Evolutionary conservation across 2,888 invertebrate species (phyloP), one percentile per base, ranked within the genome.

Genomic region (Hipparchia semele): DNA sequence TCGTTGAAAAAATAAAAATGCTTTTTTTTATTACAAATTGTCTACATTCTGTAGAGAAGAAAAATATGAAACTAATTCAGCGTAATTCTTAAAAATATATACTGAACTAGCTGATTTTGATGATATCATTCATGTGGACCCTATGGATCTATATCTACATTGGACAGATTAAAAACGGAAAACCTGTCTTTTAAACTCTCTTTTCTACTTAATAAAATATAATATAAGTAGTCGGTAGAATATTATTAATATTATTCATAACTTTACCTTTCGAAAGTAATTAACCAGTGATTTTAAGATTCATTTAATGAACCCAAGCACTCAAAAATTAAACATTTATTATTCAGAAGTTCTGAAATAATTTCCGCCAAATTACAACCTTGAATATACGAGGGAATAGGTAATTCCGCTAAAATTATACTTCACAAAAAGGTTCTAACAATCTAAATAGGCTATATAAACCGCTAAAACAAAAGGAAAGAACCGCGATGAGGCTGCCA

Each of bases 321-420:
- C 54, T 67, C 58, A 58, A 46, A 67, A 67, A 58, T 67, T 58
- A 67, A 58, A 60, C 59, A 58, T 68, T 60, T 59, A 68, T 68
- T 51, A 68, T 68, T 68, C 68, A 68, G 23, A 10, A 58, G 13
- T 10, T 56, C 59, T 60, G 49, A 60, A 68, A 59, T 59, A 51
- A 33, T 68, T 68, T 51, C 68, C 59, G 8, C 49, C 0, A 68
- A 68, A 68, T 68, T 59, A 68, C 12, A 68, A 68, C 59, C 68
- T 68, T 60, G 23, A 68, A 59, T 68, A 49, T 68, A 46, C 51
- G 6, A 2, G n/a, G 67, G 56, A 67, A 67, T 46, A 12, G 49
- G 68, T n/a, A 58, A 68, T 49, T 60, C 59, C 12, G 33, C 33
- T 68, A 49, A 46, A 68, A 68, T 67, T 67, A 59, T 12, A 59